Evolutionary conservation across 1,140 invertebrate species (phyloP).

Genomic region (Acromyrmex charruanus): DNA sequence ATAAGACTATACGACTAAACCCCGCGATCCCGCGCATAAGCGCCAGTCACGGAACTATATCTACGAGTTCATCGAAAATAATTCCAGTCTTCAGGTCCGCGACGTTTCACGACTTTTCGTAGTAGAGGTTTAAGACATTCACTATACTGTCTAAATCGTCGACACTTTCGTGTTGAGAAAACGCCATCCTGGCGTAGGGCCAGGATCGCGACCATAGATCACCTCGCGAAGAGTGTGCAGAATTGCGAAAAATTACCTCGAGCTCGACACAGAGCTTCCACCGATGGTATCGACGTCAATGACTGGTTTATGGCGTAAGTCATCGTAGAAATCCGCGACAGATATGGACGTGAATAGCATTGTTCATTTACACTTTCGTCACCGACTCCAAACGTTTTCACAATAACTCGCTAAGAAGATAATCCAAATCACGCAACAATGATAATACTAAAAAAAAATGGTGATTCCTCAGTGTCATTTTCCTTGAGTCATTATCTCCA

Average conservation of each 20-base stretch:
- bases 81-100: constrained; percentile 42
- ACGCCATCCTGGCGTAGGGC: constrained; percentile 58
- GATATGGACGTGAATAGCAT: constrained; percentile 12
- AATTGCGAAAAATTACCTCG: constrained; percentile 52
- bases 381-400: neutral
- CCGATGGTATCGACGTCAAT: constrained; percentile 39
- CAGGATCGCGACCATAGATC: constrained; percentile 67
- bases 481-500: constrained; percentile 14
- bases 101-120: constrained; percentile 75
- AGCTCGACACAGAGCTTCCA: neutral
- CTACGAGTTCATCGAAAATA: constrained; percentile 67
- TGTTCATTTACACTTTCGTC: neutral
- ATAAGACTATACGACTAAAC: constrained; percentile 79
- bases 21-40: constrained; percentile 63
- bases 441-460: neutral
- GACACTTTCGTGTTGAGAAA: constrained; percentile 51
- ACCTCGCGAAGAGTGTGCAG: constrained; percentile 43
- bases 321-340: neutral
- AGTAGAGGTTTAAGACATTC: constrained; percentile 66
- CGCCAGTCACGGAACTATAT: constrained; percentile 65
- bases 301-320: constrained; percentile 36
- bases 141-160: constrained; percentile 33
- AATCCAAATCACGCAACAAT: neutral
- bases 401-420: neutral
- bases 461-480: neutral